phyloP scores from a whole-genome alignment of 2,888 invertebrate genomes.

The Tachina fera region DNA sequence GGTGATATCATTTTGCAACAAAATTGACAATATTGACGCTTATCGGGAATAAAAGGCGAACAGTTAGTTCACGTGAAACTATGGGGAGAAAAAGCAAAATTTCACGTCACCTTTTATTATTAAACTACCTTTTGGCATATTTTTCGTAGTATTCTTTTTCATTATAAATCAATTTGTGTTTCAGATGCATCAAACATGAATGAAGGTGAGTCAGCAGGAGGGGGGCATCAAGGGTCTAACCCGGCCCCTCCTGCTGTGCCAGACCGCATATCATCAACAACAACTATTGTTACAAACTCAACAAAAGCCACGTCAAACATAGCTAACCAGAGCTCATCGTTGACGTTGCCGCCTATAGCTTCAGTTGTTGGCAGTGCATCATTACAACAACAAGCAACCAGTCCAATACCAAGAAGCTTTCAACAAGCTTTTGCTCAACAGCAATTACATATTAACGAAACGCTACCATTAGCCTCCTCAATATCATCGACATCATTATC shows the following conservation, averaged over 20 bases:
- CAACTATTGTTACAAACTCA: constrained; percentile 70
- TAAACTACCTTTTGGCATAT: not conserved
- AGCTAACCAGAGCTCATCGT: constrained; percentile 43
- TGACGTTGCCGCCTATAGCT: constrained; percentile 44
- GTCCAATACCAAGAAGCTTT: constrained; percentile 73
- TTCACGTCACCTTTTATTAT: too few relatives aligned
- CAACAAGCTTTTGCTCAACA: constrained; percentile 76
- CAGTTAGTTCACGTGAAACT: too few relatives aligned
- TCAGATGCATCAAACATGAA: constrained; percentile 84
- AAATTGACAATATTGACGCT: not conserved
- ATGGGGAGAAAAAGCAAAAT: too few relatives aligned
- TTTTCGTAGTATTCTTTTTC: not conserved
- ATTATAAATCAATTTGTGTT: constrained; percentile 60
- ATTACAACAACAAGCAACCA: constrained; percentile 69
- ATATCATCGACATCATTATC: constrained; percentile 15
- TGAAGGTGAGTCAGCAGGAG: constrained; percentile 84
- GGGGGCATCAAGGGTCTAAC: constrained; percentile 83
- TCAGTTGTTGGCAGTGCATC: constrained; percentile 48
- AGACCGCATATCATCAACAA: constrained; percentile 82
- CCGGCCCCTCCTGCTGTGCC: constrained; percentile 84
- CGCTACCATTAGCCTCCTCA: constrained; percentile 38
- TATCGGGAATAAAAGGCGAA: too few relatives aligned
- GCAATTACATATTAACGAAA: constrained; percentile 66
- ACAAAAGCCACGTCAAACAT: constrained; percentile 58
- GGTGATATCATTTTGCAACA: constrained; percentile 55